Percentiles rank a stretch among this genome's conserved stretches.
phyloP scores from a whole-genome alignment of 1,140 invertebrate genomes.

The Euwallacea similis region DNA sequence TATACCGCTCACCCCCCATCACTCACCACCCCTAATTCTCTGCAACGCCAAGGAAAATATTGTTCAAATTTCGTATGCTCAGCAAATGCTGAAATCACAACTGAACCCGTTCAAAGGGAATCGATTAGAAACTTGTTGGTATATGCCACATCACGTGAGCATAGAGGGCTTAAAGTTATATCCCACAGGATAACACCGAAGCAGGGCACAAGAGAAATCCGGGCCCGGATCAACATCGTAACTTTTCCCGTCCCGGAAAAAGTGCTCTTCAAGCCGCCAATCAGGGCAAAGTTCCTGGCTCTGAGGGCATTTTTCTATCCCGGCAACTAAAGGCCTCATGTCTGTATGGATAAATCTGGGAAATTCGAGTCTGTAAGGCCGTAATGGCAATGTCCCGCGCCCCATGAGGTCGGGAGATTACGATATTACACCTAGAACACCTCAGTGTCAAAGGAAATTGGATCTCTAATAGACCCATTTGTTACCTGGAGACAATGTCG shows the following conservation, averaged over 20 bases:
- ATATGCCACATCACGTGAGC: neutral
- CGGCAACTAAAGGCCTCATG: neutral
- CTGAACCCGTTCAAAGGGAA: too few species aligned
- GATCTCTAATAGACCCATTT: neutral
- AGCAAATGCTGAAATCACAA: too few species aligned
- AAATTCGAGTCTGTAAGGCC: neutral
- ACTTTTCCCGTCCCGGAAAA: constrained; percentile 1
- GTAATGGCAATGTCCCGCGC: neutral
- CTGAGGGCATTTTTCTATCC: neutral
- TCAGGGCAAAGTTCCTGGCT: neutral
- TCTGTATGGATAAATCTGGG: neutral
- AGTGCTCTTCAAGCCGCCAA: constrained; percentile 1
- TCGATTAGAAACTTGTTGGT: too few species aligned
- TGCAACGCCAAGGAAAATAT: too few species aligned
- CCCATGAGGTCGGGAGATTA: constrained; percentile 1
- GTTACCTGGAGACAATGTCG: constrained; percentile 4
- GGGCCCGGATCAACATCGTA: constrained; percentile 5
- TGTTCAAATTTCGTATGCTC: too few species aligned
- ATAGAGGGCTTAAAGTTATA: neutral
- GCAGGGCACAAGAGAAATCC: constrained; percentile 2
- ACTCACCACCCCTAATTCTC: too few species aligned
- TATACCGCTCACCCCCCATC: neutral
- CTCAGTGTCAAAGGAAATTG: neutral
- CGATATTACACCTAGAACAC: neutral
- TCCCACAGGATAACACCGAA: constrained; percentile 2